Evolutionary conservation across 2,888 invertebrate genomes (phyloP), one percentile per base, ranked within the genome.

Genomic region (Diplolepis rosae): DNA sequence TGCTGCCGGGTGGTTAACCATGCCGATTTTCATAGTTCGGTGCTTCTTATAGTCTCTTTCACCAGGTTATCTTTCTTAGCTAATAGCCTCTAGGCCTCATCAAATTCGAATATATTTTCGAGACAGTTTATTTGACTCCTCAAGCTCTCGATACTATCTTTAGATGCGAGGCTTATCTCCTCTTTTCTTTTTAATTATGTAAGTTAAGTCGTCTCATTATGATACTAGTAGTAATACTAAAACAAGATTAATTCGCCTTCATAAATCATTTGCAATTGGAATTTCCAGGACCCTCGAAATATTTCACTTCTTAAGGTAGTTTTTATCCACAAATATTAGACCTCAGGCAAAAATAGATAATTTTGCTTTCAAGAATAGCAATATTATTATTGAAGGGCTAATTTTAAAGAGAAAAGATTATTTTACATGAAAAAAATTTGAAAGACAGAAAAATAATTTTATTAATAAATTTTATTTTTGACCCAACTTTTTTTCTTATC

Each of bases 1-100:
- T 86, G 86, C 78, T 76, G 66, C 48, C 66, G 50, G 66, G 66
- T 48, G 66, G 66, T 66, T 66, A 66, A 66, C 61, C 61, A 27
- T 61, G 61, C 39, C 39, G 61, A 61, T 61, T 61, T 61, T 61
- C 61, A 61, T 61, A 61, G 56, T 61, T 61, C 22, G 61, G 39
- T 24, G 39, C 35, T 61, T 56, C 35, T 56, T 24, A 56, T 22
- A 22, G 30, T 56, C 35, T 35, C 5, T 13, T 35, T 56, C 35
- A 56, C 35, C 61, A 61, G 61, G 61, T 61, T 61, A 39, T 39
- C n/a, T 61, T 24, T 61, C 11, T 5, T n/a, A 39, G 39, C 39
- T 61, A 39, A 24, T 42, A 18, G 9, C 24, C 24, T 24, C 27
- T 6, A 27, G 27, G 61, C 24, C 24, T 42, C 24, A 61, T 61